These are phyloP conservation scores for Dipodomys stephensi DNA, from an alignment of 2,113 vertebrate species.

Conservation along the genomic window DNA sequence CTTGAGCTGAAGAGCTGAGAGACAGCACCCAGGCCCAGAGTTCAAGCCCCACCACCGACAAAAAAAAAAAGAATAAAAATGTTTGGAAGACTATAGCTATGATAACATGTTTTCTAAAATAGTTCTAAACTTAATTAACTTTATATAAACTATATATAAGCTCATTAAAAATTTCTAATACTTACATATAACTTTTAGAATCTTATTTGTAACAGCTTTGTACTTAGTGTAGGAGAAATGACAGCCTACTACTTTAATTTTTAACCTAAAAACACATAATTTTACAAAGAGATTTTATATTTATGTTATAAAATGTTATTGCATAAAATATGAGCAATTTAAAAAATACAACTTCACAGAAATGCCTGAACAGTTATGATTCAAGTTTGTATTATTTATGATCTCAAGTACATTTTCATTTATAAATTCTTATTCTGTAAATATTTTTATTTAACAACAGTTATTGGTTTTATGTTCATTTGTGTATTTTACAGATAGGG, in stretches of 20 bases:
- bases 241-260: not conserved
- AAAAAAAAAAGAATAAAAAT: not conserved
- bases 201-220: not conserved
- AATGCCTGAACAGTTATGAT: not conserved
- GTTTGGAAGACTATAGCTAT: not conserved
- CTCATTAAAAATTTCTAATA: not conserved
- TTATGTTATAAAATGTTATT: not conserved
- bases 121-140: slow-evolving; percentile 10
- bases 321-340: not conserved
- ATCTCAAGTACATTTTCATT: not conserved
- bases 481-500: not conserved
- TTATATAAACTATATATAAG: slow-evolving; percentile 19
- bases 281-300: not conserved
- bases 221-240: not conserved
- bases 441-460: not conserved
- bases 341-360: not conserved
- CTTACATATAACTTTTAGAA: not conserved
- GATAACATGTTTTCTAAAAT: not conserved
- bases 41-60: too few species aligned
- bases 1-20: too few species aligned
- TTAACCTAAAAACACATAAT: not conserved
- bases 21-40: too few species aligned
- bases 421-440: slow-evolving; percentile 18
- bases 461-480: not conserved
- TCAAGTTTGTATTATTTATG: not conserved